Percentiles rank a stretch among this genome's conserved stretches.
phyloP scores from a whole-genome alignment of 2,797 vertebrate species.

The Aselliscus stoliczkanus region DNA sequence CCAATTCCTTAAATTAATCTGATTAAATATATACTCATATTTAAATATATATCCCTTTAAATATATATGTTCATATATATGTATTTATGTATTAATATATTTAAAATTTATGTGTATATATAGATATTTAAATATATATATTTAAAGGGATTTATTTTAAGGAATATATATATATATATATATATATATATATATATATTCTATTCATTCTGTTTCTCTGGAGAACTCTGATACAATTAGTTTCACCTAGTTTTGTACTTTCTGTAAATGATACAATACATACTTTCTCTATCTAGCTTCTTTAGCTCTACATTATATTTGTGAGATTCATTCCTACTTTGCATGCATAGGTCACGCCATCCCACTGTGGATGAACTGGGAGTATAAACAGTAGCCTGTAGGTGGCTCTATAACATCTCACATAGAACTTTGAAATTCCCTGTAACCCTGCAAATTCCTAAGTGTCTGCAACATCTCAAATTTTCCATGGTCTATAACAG shows the following conservation, averaged over 20 bases:
- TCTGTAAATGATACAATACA: neutral
- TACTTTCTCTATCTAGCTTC: neutral
- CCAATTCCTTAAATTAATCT: neutral
- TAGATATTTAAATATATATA: neutral
- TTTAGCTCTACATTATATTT: neutral
- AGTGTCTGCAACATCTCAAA: neutral
- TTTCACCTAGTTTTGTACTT: neutral
- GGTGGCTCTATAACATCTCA: conserved; percentile 39
- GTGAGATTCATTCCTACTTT: neutral
- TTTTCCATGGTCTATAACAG: neutral
- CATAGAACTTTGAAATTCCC: neutral
- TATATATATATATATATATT: neutral
- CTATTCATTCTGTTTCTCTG: neutral
- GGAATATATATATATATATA: neutral
- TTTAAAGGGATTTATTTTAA: neutral
- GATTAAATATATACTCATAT: neutral
- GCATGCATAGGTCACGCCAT: neutral
- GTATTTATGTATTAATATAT: neutral
- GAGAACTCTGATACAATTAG: neutral
- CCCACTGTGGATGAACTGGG: neutral
- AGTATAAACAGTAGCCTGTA: neutral
- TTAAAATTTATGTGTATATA: neutral
- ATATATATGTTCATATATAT: neutral
- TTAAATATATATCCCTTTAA: neutral
- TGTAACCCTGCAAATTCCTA: neutral